Conservation (phyloP, 2,888 invertebrate genomes). For the Tetragonula carbonaria region DNA sequence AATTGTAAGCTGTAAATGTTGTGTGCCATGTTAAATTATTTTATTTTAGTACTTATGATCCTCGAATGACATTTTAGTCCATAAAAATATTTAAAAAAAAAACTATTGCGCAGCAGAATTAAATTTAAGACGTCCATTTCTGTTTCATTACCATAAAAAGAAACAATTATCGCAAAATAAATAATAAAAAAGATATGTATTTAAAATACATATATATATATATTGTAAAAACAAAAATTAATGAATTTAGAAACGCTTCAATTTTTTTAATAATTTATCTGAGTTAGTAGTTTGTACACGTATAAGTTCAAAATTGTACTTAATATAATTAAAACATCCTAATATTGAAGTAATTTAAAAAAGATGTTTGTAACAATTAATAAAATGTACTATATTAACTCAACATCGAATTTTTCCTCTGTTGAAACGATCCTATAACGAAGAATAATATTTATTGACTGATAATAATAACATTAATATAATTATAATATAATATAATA, state of each 20-base stretch:
- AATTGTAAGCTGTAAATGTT: slow-evolving; percentile 5
- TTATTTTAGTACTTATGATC: slow-evolving; percentile 27
- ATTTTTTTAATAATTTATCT: neutral
- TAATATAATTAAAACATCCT: neutral
- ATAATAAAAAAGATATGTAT: neutral
- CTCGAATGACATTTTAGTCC: neutral
- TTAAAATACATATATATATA: neutral
- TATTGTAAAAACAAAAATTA: neutral
- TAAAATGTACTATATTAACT: neutral
- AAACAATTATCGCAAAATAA: neutral
- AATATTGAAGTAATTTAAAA: neutral
- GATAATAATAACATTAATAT: too few relatives aligned
- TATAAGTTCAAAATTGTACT: neutral
- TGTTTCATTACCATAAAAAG: neutral
- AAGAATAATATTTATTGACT: too few relatives aligned
- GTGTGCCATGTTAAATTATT: slow-evolving; percentile 47
- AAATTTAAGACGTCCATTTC: neutral
- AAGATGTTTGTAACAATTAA: neutral
- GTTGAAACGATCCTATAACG: neutral
- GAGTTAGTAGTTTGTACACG: neutral
- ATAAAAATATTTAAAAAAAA: neutral
- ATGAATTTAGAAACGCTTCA: neutral
- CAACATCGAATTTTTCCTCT: neutral
- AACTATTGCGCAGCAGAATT: neutral
- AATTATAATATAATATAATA: too few relatives aligned